phyloP scores from a whole-genome alignment of 2,113 vertebrate genomes.

The Anarrhichthys ocellatus region DNA sequence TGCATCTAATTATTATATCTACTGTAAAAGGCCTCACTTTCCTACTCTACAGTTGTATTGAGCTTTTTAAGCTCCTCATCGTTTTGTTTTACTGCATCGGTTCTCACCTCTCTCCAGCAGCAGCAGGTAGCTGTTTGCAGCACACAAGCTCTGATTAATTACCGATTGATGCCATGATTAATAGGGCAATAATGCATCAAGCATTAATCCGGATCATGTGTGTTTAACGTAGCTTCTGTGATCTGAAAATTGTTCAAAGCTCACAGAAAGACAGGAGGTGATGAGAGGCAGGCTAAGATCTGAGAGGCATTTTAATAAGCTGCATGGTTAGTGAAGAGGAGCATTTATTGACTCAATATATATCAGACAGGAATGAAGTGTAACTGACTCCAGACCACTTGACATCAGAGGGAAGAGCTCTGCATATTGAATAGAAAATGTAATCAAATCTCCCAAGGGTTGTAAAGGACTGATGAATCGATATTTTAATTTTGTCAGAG shows the following conservation, averaged over 20 bases:
- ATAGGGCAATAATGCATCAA: background rate
- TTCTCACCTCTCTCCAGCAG: too few relatives aligned
- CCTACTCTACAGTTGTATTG: background rate
- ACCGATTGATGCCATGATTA: too few relatives aligned
- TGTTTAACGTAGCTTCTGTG: constrained; percentile 33
- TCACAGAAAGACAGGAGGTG: background rate
- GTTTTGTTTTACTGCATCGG: too few relatives aligned
- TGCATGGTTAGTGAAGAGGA: constrained; percentile 13
- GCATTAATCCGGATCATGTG: constrained; percentile 25
- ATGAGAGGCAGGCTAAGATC: constrained; percentile 42
- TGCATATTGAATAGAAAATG: constrained; percentile 7
- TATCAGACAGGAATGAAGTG: constrained; percentile 14
- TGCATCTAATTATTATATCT: background rate
- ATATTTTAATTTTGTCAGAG: background rate
- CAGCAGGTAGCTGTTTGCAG: too few relatives aligned
- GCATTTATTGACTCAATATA: constrained; percentile 32
- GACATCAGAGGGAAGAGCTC: constrained; percentile 18
- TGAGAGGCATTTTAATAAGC: constrained; percentile 39
- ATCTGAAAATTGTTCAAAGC: constrained; percentile 20
- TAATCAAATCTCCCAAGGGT: background rate
- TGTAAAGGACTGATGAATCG: background rate
- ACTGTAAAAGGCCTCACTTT: background rate
- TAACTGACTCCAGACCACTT: background rate
- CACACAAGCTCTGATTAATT: too few relatives aligned
- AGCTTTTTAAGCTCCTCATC: background rate